Base-by-base conservation (phyloP, 2,888 invertebrate species). In the Hermaeophaga mercurialis region DNA sequence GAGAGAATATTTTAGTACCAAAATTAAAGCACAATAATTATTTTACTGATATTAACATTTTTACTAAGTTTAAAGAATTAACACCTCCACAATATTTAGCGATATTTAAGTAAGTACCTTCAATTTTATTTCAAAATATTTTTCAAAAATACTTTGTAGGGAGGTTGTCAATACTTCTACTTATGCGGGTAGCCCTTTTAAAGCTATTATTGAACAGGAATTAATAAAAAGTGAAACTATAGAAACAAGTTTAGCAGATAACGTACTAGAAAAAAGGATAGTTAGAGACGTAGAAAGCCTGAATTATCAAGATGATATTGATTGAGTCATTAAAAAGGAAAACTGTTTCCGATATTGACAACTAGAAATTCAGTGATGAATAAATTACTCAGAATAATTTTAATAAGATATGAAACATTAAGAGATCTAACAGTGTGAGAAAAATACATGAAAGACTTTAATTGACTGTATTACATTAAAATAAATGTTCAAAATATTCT, bases 21-120 rank as follows among this genome's bases (percentile, higher is more conserved):
- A 68, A 67, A 62, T 19, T 61, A 24, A 45, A 66, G 4, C 67
- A 70, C 54, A 26, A 64, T 9, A 49, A 67, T 41, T 69, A 69
- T 59, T 70, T 63, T 62, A 81, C 84, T 4, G 82, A 86, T 61
- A 84, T 87, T 65, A 85, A 83, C 54, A 88, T 91, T 64, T 90
- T 83, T 69, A 90, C 89, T 0, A 80, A 84, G 73, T 90, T 89
- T 71, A 85, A 86, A 0, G 86, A 90, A 66, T 77, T 91, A 5
- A 81, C 73, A 39, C 83, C 89, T 0, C 69, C 73, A 39, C 83
- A 90, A 73, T 81, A 88, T 68, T 69, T 89, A 9, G 80, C 84
- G 7, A 73, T 91, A 1, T 91, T 87, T 69, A 82, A 81, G 75
- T 75, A 62, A 62, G 68, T 61, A 44, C 7, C n/a, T n/a, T 18